Evolutionary conservation across 2,113 vertebrate species (phyloP).

Genomic region (Boulengeromyrus knoepffleri): DNA sequence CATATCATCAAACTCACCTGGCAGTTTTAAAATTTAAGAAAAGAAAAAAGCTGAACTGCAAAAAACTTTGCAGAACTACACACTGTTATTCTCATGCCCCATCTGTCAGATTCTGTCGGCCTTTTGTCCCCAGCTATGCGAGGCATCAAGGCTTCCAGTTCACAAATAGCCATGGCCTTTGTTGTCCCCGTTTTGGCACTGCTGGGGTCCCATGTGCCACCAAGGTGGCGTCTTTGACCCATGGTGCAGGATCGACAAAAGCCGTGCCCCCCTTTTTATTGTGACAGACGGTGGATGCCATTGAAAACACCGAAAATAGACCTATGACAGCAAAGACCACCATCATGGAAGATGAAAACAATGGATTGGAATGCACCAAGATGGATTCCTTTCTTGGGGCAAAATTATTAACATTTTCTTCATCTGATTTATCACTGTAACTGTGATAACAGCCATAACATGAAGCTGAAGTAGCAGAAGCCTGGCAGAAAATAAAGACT

Average conservation of each 20-base stretch:
- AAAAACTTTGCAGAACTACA: constrained; percentile 21
- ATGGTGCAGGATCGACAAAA: constrained; percentile 12
- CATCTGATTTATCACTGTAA: background rate
- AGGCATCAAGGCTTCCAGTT: constrained; percentile 33
- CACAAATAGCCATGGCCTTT: constrained; percentile 43
- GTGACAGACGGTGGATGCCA: constrained; percentile 29
- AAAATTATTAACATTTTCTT: constrained; percentile 16
- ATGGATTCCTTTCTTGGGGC: constrained; percentile 24
- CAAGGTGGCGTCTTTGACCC: constrained; percentile 12
- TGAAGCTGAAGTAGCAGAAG: background rate
- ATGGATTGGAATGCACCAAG: constrained; percentile 22
- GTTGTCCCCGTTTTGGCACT: constrained; percentile 34
- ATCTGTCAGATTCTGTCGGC: constrained; percentile 30
- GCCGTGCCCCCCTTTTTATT: constrained; percentile 34
- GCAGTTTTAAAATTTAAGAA: background rate
- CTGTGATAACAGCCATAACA: background rate
- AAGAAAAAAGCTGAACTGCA: background rate
- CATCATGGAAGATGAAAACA: constrained; percentile 6
- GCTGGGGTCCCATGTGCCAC: constrained; percentile 21
- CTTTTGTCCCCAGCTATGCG: constrained; percentile 38
- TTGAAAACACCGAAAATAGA: constrained; percentile 43
- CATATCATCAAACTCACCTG: background rate
- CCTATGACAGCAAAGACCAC: constrained; percentile 16
- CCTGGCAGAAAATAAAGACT: background rate
- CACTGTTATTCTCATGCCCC: constrained; percentile 39